Conservation (phyloP, 2,797 vertebrate genomes). For the Phalloptychus januarius region DNA sequence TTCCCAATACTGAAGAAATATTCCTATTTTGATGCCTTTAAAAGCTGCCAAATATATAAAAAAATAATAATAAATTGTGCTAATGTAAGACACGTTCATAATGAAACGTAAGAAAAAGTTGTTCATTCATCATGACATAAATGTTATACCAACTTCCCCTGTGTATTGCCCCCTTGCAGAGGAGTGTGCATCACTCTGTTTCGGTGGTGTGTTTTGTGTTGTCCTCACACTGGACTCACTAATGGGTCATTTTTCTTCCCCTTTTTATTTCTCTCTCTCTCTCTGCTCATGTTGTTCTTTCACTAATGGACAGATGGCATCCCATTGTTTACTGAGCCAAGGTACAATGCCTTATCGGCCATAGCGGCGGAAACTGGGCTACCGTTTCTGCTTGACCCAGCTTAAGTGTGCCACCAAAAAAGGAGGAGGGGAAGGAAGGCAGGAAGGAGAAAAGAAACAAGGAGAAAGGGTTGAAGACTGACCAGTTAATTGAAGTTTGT, state of each 20-base stretch:
- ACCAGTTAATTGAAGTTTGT: slow-evolving; percentile 39
- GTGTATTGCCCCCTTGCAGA: slow-evolving; percentile 50
- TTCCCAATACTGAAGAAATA: background rate
- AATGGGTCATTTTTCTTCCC: slow-evolving; percentile 56
- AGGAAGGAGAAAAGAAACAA: slow-evolving; percentile 8
- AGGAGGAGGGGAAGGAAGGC: slow-evolving; percentile 54
- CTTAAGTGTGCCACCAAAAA: slow-evolving; percentile 75
- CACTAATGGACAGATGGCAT: slow-evolving; percentile 81
- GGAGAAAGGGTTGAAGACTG: slow-evolving; percentile 28
- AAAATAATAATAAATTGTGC: background rate
- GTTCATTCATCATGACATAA: slow-evolving; percentile 24
- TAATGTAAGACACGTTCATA: background rate
- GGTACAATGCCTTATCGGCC: slow-evolving; percentile 82
- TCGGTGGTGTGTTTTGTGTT: slow-evolving; percentile 59
- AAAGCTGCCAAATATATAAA: background rate
- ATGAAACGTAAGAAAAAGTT: slow-evolving; percentile 13
- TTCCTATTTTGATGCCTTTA: background rate
- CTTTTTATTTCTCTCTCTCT: slow-evolving; percentile 36
- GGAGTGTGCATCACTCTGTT: slow-evolving; percentile 27
- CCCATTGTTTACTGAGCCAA: slow-evolving; percentile 83
- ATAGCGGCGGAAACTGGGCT: slow-evolving; percentile 80
- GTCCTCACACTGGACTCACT: slow-evolving; percentile 58
- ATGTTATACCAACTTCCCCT: slow-evolving; percentile 42
- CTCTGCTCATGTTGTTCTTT: slow-evolving; percentile 70
- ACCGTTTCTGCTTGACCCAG: slow-evolving; percentile 81